These are phyloP conservation scores for Thaleichthys pacificus DNA, from an alignment of 2,797 vertebrate genomes.

Conservation along the genomic window DNA sequence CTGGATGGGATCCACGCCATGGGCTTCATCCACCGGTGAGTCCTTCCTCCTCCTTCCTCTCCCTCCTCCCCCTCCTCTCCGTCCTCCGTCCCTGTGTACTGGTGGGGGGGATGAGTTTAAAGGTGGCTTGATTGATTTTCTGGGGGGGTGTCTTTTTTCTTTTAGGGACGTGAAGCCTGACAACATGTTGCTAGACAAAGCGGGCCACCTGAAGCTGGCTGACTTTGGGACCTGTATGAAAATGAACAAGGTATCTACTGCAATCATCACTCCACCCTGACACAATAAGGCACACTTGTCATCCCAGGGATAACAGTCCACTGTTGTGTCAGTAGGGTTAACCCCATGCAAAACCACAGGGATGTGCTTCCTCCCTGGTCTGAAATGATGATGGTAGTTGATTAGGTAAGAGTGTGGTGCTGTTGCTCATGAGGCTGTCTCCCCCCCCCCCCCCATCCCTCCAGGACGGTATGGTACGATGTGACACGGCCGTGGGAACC, in stretches of 20 bases:
- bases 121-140: neutral
- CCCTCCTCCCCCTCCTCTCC: neutral
- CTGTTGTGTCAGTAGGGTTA: no score
- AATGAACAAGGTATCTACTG: constrained; percentile 92
- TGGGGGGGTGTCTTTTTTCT: neutral
- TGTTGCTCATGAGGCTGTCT: neutral
- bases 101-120: neutral
- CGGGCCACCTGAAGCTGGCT: constrained; percentile 96
- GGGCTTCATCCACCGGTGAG: constrained; percentile 98
- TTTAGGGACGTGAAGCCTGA: constrained; percentile 97
- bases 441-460: no score
- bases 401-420: neutral
- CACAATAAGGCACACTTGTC: no score
- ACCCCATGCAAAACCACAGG: neutral
- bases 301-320: no score
- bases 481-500: constrained; percentile 97
- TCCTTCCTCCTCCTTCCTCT: no score
- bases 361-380: neutral
- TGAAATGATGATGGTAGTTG: neutral
- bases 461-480: constrained; percentile 99
- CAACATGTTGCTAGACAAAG: constrained; percentile 98
- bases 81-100: neutral
- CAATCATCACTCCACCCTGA: no score
- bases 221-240: constrained; percentile 99
- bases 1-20: constrained; percentile 98